A percentile compares a stretch with the other conserved stretches of the same genome.
These are phyloP conservation scores for Botia kubotai DNA, from an alignment of 2,797 vertebrate species.

Conservation along the genomic window DNA sequence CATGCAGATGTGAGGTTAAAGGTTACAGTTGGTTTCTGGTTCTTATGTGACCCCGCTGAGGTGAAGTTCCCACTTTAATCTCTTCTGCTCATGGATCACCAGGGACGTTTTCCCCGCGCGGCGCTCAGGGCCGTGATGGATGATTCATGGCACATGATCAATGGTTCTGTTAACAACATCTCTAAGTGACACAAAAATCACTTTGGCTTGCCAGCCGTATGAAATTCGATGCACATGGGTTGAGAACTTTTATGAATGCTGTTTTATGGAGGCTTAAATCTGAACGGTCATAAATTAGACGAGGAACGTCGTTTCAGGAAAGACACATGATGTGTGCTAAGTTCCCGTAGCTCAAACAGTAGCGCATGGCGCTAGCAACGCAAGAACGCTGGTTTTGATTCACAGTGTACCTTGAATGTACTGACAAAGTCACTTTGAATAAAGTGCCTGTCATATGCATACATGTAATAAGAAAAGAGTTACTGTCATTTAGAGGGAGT, in stretches of 20 bases:
- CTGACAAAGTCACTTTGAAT: not conserved
- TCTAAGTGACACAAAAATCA: constrained; percentile 57
- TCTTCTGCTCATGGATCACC: not conserved
- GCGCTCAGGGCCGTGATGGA: not conserved
- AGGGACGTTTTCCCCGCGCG: not conserved
- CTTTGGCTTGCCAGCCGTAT: constrained; percentile 30
- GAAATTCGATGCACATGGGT: constrained; percentile 62
- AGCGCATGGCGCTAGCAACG: not conserved
- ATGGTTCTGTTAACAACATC: constrained; percentile 64
- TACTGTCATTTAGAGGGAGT: no score
- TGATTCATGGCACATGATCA: constrained; percentile 56
- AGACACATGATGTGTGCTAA: not conserved
- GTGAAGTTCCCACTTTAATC: not conserved
- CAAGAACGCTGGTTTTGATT: not conserved
- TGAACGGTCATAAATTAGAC: constrained; percentile 67
- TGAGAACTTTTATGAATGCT: constrained; percentile 67
- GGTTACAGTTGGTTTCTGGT: not conserved
- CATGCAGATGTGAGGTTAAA: not conserved
- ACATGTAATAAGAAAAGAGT: not conserved
- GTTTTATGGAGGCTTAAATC: constrained; percentile 68
- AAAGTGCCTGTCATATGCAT: not conserved
- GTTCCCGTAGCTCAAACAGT: not conserved
- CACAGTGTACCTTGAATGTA: no score
- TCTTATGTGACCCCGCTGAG: constrained; percentile 2
- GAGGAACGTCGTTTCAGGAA: constrained; percentile 27